Percentiles rank a stretch among this genome's conserved stretches.
These are phyloP conservation scores for Leptopilina syphax DNA, from an alignment of 2,888 invertebrate genomes.

Conservation along the genomic window DNA sequence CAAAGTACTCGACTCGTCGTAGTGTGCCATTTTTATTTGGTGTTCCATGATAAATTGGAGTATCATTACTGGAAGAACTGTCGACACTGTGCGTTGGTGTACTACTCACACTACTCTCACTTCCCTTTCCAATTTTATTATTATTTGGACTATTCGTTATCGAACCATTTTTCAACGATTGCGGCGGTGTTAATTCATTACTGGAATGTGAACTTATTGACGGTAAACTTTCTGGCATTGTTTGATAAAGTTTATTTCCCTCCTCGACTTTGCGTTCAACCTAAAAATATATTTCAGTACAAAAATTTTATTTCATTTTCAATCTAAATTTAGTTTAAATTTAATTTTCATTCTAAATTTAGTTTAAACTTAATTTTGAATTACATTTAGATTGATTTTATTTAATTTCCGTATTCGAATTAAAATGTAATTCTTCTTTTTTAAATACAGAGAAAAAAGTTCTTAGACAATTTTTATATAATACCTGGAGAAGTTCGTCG, in stretches of 20 bases:
- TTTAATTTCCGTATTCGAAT: not conserved
- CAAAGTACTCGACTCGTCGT: constrained; percentile 73
- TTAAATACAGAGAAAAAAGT: constrained; percentile 5
- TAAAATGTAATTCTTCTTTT: not conserved
- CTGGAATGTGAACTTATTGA: constrained; percentile 78
- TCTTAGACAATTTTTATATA: not conserved
- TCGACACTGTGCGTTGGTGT: constrained; percentile 74
- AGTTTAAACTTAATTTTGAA: not conserved
- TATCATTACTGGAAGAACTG: constrained; percentile 74
- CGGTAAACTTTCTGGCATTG: constrained; percentile 83
- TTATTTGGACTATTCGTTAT: constrained; percentile 63
- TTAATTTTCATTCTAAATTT: too few species aligned
- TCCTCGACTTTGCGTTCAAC: constrained; percentile 83
- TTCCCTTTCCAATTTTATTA: constrained; percentile 57
- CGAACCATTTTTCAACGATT: constrained; percentile 58
- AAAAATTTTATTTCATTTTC: too few species aligned
- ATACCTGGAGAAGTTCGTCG: constrained; percentile 82
- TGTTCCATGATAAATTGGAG: constrained; percentile 71
- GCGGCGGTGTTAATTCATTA: constrained; percentile 59
- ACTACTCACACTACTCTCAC: constrained; percentile 69
- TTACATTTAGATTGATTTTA: too few species aligned
- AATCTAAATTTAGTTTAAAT: not conserved
- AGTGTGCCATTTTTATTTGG: constrained; percentile 74
- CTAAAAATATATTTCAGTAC: constrained; percentile 55
- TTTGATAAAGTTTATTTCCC: constrained; percentile 83